Evolutionary conservation across 2,888 invertebrate genomes (phyloP).

Genomic region (Ctenicera cuprea): DNA sequence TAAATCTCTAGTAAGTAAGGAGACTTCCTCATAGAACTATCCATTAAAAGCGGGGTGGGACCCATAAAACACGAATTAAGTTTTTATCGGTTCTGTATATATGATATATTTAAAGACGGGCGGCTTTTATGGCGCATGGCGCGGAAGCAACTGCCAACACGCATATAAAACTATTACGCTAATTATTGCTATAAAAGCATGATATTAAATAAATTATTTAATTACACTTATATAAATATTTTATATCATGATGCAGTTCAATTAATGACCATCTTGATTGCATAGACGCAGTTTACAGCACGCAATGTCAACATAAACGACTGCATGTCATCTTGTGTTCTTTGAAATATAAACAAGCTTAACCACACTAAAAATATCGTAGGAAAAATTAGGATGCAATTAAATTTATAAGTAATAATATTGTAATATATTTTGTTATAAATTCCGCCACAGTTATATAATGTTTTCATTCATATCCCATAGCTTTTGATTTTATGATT

Average conservation of each 20-base stretch:
- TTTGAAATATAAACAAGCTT: slow-evolving; percentile 18
- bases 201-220: slow-evolving; percentile 51
- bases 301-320: slow-evolving; percentile 46
- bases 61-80: slow-evolving; percentile 66
- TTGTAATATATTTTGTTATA: not conserved
- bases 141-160: slow-evolving; percentile 52
- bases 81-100: slow-evolving; percentile 64
- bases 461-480: not conserved
- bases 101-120: slow-evolving; percentile 64
- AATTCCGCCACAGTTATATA: not conserved
- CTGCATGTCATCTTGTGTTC: slow-evolving; percentile 34
- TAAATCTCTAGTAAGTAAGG: slow-evolving; percentile 59
- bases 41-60: slow-evolving; percentile 62
- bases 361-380: not conserved
- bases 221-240: slow-evolving; percentile 44
- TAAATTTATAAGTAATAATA: not conserved
- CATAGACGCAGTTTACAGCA: slow-evolving; percentile 39
- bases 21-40: slow-evolving; percentile 62
- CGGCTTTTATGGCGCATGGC: slow-evolving; percentile 57
- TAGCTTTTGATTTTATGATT: not conserved
- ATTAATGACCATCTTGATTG: slow-evolving; percentile 46
- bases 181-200: slow-evolving; percentile 49
- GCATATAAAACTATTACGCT: slow-evolving; percentile 52
- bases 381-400: not conserved
- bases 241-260: slow-evolving; percentile 48